phyloP scores from a whole-genome alignment of 2,113 vertebrate genomes.

The Oryzias curvinotus region DNA sequence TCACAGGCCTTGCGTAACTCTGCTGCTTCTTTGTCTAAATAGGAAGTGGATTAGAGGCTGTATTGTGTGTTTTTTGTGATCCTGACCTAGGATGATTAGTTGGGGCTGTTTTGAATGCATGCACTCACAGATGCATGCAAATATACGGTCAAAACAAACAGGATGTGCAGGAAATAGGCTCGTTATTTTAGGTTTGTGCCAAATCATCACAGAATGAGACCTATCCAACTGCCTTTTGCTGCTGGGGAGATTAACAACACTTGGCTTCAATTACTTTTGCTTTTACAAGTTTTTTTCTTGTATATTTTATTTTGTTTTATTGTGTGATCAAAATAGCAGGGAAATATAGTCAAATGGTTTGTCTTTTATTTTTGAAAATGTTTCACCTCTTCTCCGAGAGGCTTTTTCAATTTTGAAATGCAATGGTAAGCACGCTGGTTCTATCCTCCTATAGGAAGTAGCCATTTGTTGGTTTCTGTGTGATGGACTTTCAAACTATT shows the following conservation, averaged over 20 bases:
- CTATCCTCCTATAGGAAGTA: too few species aligned
- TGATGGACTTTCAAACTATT: too few species aligned
- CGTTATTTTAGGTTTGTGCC: slow-evolving; percentile 46
- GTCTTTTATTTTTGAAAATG: too few species aligned
- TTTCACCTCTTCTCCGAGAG: too few species aligned
- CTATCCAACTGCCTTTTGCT: slow-evolving; percentile 14
- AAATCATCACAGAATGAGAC: slow-evolving; percentile 39
- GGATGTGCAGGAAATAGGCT: slow-evolving; percentile 24
- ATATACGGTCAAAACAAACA: slow-evolving; percentile 55
- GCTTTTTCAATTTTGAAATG: too few species aligned
- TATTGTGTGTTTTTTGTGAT: slow-evolving; percentile 43
- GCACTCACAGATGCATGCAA: slow-evolving; percentile 64
- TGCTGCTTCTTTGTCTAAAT: slow-evolving; percentile 67
- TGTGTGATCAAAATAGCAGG: slow-evolving; percentile 14
- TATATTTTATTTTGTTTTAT: slow-evolving; percentile 12
- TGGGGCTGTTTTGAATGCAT: slow-evolving; percentile 71
- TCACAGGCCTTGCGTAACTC: slow-evolving; percentile 73
- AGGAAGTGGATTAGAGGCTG: slow-evolving; percentile 73
- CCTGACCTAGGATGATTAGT: slow-evolving; percentile 71
- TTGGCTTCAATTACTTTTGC: slow-evolving; percentile 3
- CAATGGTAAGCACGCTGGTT: too few species aligned
- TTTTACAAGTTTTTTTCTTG: slow-evolving; percentile 8
- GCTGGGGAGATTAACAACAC: too few species aligned
- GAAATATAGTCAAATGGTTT: slow-evolving; percentile 9
- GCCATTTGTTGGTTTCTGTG: too few species aligned